These are phyloP conservation scores for Sparus aurata DNA, from an alignment of 2,797 vertebrate species.

Conservation along the genomic window DNA sequence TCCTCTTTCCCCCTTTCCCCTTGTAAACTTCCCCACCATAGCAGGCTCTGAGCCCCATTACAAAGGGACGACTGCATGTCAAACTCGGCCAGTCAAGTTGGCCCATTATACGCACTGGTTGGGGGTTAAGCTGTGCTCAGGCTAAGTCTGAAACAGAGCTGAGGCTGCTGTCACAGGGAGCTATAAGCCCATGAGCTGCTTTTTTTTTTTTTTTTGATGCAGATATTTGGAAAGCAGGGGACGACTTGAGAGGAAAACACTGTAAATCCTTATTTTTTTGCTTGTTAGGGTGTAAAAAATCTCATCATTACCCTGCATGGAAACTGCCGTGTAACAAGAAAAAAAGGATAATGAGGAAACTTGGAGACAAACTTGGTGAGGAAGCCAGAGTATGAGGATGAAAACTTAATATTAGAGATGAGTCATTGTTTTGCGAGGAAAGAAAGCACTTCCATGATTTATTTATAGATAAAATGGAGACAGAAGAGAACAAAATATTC, in stretches of 20 bases:
- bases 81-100: constrained; percentile 63
- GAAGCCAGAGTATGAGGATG: constrained; percentile 19
- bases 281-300: constrained; percentile 36
- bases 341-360: constrained; percentile 48
- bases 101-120: constrained; percentile 54
- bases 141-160: constrained; percentile 58
- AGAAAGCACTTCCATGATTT: constrained; percentile 21
- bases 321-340: constrained; percentile 37
- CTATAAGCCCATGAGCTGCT: constrained; percentile 47
- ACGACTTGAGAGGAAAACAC: constrained; percentile 8
- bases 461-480: constrained; percentile 31
- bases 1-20: constrained; percentile 69
- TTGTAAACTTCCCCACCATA: constrained; percentile 70
- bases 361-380: constrained; percentile 33
- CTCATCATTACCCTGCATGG: constrained; percentile 40
- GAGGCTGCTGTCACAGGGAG: constrained; percentile 51
- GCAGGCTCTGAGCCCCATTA: constrained; percentile 67
- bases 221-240: constrained; percentile 43
- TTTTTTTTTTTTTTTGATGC: constrained; percentile 46
- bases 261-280: constrained; percentile 20
- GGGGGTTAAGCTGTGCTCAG: constrained; percentile 61
- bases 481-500: constrained; percentile 21
- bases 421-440: constrained; percentile 41
- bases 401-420: constrained; percentile 33
- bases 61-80: constrained; percentile 64